These are phyloP conservation scores for Drosophila infuscata DNA, from an alignment of 2,888 invertebrate genomes.

Conservation along the genomic window DNA sequence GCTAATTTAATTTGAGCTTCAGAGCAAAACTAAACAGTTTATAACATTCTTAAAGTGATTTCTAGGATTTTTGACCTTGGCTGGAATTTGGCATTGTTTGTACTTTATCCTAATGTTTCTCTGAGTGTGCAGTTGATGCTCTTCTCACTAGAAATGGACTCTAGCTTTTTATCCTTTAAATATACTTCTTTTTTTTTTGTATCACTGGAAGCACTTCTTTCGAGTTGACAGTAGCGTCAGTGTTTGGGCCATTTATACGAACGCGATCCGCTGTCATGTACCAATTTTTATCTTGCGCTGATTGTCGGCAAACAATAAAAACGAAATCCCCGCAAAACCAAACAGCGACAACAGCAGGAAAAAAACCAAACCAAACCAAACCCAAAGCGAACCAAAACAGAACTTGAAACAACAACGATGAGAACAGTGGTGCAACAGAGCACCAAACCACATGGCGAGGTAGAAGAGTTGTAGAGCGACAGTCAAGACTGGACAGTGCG, in stretches of 20 bases:
- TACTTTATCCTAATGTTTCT: background rate
- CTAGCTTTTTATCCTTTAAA: slow-evolving; percentile 9
- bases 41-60: background rate
- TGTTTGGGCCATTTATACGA: slow-evolving; percentile 82
- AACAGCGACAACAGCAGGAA: slow-evolving; percentile 51
- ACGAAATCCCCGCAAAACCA: slow-evolving; percentile 65
- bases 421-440: slow-evolving; percentile 36
- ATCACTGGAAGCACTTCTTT: slow-evolving; percentile 50
- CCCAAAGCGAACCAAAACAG: slow-evolving; percentile 26
- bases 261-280: slow-evolving; percentile 84
- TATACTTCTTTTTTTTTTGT: slow-evolving; percentile 2
- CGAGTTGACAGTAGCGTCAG: slow-evolving; percentile 79
- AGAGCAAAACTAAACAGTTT: background rate
- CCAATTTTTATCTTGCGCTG: slow-evolving; percentile 83
- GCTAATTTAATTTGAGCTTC: background rate
- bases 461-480: slow-evolving; percentile 76
- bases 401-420: slow-evolving; percentile 31
- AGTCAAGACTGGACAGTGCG: slow-evolving; percentile 42
- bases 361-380: slow-evolving; percentile 4
- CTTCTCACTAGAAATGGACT: slow-evolving; percentile 27
- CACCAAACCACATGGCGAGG: slow-evolving; percentile 50
- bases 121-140: background rate
- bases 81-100: background rate
- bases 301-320: slow-evolving; percentile 83
- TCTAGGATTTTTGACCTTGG: background rate